These are phyloP conservation scores for Phoronis australis DNA, from an alignment of 2,888 invertebrate genomes.

Conservation along the genomic window DNA sequence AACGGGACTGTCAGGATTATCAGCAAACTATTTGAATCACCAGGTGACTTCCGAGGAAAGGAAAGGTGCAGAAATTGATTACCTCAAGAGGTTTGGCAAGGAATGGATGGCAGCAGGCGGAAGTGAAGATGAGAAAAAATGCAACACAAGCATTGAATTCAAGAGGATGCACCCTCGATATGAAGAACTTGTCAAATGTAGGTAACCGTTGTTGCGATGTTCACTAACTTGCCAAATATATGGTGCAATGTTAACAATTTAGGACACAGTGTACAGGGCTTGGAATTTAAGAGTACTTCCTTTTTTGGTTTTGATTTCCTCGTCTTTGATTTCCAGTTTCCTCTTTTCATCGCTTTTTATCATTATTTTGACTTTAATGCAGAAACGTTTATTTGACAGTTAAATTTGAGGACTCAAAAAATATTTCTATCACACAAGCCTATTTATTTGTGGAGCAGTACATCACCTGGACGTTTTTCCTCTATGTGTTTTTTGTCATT, in stretches of 20 bases:
- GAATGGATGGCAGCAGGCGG: constrained; percentile 50
- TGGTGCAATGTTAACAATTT: no score
- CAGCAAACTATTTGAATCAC: constrained; percentile 62
- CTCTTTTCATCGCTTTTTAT: no score
- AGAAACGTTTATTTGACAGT: no score
- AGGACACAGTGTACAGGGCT: no score
- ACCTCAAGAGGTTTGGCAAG: constrained; percentile 72
- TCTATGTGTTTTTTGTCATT: no score
- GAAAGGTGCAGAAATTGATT: constrained; percentile 85
- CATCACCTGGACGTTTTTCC: no score
- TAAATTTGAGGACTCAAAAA: no score
- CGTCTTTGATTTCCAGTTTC: no score
- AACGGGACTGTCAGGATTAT: background rate
- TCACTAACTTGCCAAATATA: background rate
- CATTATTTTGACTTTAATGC: no score
- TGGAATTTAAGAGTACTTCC: background rate
- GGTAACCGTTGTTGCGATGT: constrained; percentile 31
- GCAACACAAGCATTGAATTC: constrained; percentile 31
- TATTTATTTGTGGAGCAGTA: no score
- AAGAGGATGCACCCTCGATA: constrained; percentile 69
- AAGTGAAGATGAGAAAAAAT: constrained; percentile 48
- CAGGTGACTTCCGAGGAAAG: constrained; percentile 66
- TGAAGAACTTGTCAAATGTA: constrained; percentile 68
- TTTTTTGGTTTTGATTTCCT: no score
- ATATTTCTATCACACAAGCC: no score